A percentile compares a stretch with the other conserved stretches of the same genome.
phyloP scores from a whole-genome alignment of 2,888 invertebrate species.

The Chydorus sphaericus region DNA sequence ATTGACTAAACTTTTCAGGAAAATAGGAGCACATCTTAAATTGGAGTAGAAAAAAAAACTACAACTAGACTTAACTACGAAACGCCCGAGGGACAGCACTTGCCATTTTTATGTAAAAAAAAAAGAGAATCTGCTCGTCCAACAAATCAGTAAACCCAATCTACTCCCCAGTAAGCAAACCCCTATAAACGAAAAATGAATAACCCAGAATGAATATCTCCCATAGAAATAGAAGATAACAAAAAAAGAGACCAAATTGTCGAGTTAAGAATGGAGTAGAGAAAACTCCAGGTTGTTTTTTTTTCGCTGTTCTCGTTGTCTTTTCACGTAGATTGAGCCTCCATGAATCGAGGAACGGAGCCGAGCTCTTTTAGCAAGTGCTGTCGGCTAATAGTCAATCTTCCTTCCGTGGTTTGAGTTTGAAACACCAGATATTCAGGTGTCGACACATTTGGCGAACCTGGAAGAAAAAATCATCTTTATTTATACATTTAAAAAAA shows the following conservation, averaged over 20 bases:
- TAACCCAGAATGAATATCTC: neutral
- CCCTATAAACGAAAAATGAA: neutral
- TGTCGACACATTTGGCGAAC: constrained; percentile 92
- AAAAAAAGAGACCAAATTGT: too few relatives aligned
- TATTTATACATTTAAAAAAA: neutral
- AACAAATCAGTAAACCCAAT: constrained; percentile 3
- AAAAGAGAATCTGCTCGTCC: constrained; percentile 3
- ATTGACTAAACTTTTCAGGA: too few relatives aligned
- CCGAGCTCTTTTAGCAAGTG: constrained; percentile 29
- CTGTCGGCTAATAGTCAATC: constrained; percentile 41
- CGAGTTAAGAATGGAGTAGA: too few relatives aligned
- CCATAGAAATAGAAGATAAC: neutral
- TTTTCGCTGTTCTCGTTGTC: neutral
- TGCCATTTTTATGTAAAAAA: constrained; percentile 17
- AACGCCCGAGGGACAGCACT: constrained; percentile 22
- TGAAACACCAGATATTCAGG: constrained; percentile 78
- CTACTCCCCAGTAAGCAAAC: neutral
- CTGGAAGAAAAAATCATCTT: constrained; percentile 37
- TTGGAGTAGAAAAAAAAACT: neutral
- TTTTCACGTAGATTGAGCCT: constrained; percentile 1
- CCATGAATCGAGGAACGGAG: neutral
- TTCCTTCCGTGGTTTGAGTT: constrained; percentile 36
- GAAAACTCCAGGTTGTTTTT: too few relatives aligned
- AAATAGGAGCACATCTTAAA: too few relatives aligned
- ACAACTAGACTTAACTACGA: neutral